phyloP scores from a whole-genome alignment of 2,113 vertebrate species.

The Bothrops jararaca region DNA sequence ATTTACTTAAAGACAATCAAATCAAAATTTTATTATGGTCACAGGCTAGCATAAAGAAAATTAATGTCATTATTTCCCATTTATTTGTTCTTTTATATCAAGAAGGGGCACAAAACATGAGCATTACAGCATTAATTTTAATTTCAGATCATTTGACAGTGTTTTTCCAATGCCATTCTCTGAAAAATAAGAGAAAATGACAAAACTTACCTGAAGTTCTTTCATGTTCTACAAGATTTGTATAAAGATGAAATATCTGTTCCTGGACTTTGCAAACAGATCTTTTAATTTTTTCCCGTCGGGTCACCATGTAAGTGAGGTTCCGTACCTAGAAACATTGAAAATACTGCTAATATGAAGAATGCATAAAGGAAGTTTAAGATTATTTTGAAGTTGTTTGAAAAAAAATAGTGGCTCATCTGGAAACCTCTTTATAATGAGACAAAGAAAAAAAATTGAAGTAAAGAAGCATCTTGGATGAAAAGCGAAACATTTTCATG shows the following conservation, averaged over 20 bases:
- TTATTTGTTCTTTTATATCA: background rate
- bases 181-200: background rate
- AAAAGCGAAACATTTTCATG: too few relatives aligned
- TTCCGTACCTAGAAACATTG: constrained; percentile 85
- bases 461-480: too few relatives aligned
- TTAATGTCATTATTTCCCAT: background rate
- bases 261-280: constrained; percentile 92
- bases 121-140: background rate
- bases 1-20: background rate
- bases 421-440: background rate
- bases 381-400: background rate
- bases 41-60: background rate
- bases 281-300: constrained; percentile 95
- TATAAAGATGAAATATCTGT: constrained; percentile 90
- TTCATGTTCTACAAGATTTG: constrained; percentile 84
- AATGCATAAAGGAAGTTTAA: background rate
- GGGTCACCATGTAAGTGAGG: constrained; percentile 97
- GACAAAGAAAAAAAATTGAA: background rate
- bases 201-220: constrained; percentile 79
- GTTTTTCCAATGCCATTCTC: background rate
- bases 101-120: background rate
- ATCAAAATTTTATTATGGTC: background rate
- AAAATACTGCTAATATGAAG: background rate
- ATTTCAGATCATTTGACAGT: background rate
- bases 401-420: background rate